Conservation (phyloP, 2,888 invertebrate species). For the Pollenia griseotomentosa region DNA sequence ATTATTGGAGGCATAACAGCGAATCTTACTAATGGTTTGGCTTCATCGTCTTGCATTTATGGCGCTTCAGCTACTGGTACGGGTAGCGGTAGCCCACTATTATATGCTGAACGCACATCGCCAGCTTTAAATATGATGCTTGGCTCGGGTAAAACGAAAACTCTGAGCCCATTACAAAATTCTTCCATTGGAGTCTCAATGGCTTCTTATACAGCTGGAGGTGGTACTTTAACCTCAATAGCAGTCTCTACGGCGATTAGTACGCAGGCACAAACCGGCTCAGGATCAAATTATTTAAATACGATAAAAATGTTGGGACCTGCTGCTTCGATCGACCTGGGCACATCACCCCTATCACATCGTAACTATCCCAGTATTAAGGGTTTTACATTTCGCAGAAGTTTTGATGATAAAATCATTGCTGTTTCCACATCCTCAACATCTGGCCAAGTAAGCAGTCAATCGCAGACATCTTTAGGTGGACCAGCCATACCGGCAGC, state of each 20-base stretch:
- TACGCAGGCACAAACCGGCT: slow-evolving; percentile 69
- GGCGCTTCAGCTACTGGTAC: slow-evolving; percentile 63
- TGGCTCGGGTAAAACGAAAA: slow-evolving; percentile 77
- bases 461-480: slow-evolving; percentile 70
- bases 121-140: slow-evolving; percentile 79
- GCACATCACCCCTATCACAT: slow-evolving; percentile 81
- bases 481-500: slow-evolving; percentile 72
- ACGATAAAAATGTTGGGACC: slow-evolving; percentile 80
- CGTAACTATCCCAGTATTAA: slow-evolving; percentile 81
- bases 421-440: slow-evolving; percentile 69
- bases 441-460: slow-evolving; percentile 64
- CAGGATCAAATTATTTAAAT: slow-evolving; percentile 77
- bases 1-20: slow-evolving; percentile 73
- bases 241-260: slow-evolving; percentile 45
- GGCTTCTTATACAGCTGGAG: slow-evolving; percentile 66
- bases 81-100: slow-evolving; percentile 64
- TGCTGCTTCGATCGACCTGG: slow-evolving; percentile 81
- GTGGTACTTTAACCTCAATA: slow-evolving; percentile 52
- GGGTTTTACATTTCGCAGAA: slow-evolving; percentile 82
- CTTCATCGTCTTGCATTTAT: slow-evolving; percentile 74
- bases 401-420: slow-evolving; percentile 83
- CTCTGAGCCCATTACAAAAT: slow-evolving; percentile 78
- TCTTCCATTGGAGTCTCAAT: slow-evolving; percentile 73
- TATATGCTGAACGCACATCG: slow-evolving; percentile 78
- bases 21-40: slow-evolving; percentile 72